phyloP scores from a whole-genome alignment of 2,888 invertebrate genomes.

The Elegia similella region DNA sequence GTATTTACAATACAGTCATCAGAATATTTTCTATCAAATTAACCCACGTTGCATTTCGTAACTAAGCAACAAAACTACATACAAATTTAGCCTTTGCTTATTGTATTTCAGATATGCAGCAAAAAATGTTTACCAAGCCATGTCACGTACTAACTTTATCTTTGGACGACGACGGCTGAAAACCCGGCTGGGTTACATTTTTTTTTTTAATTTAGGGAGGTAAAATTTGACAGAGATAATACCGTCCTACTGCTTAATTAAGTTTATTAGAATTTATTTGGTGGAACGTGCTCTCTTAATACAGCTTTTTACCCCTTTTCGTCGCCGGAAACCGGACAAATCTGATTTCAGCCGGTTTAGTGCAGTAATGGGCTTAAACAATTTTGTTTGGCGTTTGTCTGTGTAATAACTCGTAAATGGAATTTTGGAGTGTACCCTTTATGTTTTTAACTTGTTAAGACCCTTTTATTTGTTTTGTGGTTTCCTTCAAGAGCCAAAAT shows the following conservation, averaged over 20 bases:
- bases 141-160: constrained; percentile 64
- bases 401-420: constrained; percentile 13
- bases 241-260: constrained; percentile 70
- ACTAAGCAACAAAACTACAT: background rate
- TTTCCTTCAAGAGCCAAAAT: background rate
- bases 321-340: constrained; percentile 31
- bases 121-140: constrained; percentile 34
- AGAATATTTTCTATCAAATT: too few relatives aligned
- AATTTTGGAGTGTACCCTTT: constrained; percentile 11
- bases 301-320: constrained; percentile 44
- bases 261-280: constrained; percentile 77
- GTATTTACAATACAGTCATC: too few relatives aligned
- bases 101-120: constrained; percentile 20
- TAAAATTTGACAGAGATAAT: constrained; percentile 71
- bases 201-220: constrained; percentile 62
- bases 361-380: constrained; percentile 23
- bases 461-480: background rate
- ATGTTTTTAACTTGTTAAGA: background rate
- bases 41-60: too few relatives aligned
- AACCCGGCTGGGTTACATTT: constrained; percentile 45
- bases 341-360: constrained; percentile 37
- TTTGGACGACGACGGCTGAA: constrained; percentile 47
- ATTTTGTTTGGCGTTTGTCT: constrained; percentile 18
- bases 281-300: constrained; percentile 56
- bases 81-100: constrained; percentile 17